Evolutionary conservation across 2,797 vertebrate genomes (phyloP).

Genomic region (Sparidentex hasta): DNA sequence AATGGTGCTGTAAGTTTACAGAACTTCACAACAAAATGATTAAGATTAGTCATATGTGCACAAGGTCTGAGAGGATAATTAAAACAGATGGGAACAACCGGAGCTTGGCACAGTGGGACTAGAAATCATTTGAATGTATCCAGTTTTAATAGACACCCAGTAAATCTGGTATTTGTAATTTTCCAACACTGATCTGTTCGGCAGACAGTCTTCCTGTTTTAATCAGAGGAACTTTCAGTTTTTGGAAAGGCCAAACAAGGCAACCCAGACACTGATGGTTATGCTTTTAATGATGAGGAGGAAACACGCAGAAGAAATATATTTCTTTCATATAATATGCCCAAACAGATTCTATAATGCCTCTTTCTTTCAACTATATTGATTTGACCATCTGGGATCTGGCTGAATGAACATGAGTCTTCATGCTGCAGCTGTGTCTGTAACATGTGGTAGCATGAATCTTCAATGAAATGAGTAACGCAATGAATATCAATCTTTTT

Average conservation of each 20-base stretch:
- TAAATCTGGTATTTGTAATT: not conserved
- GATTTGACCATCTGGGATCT: not conserved
- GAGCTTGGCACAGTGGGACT: not conserved
- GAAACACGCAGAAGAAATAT: not conserved
- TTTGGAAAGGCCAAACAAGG: not conserved
- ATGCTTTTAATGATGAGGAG: not conserved
- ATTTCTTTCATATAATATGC: not conserved
- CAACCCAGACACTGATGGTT: not conserved
- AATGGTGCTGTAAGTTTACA: not conserved
- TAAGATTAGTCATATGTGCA: not conserved
- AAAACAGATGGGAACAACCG: not conserved
- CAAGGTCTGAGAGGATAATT: not conserved
- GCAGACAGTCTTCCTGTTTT: not conserved
- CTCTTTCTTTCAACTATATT: not conserved
- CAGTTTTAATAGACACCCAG: constrained; percentile 1
- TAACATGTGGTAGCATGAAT: not conserved
- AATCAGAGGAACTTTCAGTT: not conserved
- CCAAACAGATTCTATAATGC: not conserved
- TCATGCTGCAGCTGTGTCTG: not conserved
- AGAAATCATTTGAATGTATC: constrained; percentile 1
- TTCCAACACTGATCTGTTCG: not conserved
- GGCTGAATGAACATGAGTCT: not conserved
- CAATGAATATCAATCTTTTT: not conserved
- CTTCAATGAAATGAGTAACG: not conserved
- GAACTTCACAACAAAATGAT: constrained; percentile 4